These are phyloP conservation scores for Penelope pileata DNA, from an alignment of 2,113 vertebrate species.

Conservation along the genomic window DNA sequence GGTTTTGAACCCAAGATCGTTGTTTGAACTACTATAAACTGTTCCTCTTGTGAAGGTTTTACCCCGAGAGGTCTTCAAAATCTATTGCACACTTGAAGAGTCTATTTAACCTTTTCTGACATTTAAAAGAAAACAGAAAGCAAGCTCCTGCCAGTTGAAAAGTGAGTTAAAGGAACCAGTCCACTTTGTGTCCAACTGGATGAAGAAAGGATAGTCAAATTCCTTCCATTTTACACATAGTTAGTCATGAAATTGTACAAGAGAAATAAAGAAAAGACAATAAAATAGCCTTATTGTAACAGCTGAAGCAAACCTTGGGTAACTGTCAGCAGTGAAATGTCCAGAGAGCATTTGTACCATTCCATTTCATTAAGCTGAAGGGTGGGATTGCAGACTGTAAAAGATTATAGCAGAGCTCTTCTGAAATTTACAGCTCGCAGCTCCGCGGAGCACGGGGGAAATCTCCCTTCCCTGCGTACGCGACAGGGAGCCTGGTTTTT, in stretches of 20 bases:
- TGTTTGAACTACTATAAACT: slow-evolving; percentile 54
- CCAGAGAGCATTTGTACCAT: slow-evolving; percentile 72
- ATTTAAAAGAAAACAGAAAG: slow-evolving; percentile 83
- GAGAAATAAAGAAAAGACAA: slow-evolving; percentile 34
- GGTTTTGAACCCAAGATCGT: slow-evolving; percentile 18
- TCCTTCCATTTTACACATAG: slow-evolving; percentile 81
- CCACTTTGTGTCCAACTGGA: slow-evolving; percentile 73
- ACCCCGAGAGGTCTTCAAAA: slow-evolving; percentile 69
- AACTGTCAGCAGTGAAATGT: slow-evolving; percentile 66
- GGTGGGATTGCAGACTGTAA: slow-evolving; percentile 69
- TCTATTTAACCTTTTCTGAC: slow-evolving; percentile 81
- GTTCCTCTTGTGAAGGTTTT: slow-evolving; percentile 45
- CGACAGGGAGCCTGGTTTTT: slow-evolving; percentile 59
- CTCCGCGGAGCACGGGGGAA: not conserved
- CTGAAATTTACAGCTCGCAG: slow-evolving; percentile 58
- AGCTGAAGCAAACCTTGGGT: slow-evolving; percentile 66
- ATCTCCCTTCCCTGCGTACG: slow-evolving; percentile 34
- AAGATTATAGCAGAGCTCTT: slow-evolving; percentile 66
- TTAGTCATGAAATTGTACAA: slow-evolving; percentile 75
- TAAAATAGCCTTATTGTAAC: slow-evolving; percentile 64
- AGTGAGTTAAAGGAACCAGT: slow-evolving; percentile 71
- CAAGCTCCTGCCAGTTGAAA: slow-evolving; percentile 70
- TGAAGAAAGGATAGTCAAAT: slow-evolving; percentile 72
- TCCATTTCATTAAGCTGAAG: slow-evolving; percentile 73
- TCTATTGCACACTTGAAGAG: slow-evolving; percentile 73